phyloP scores from a whole-genome alignment of 92 coral and sea anemone species.

The Zoanthus gigantus region DNA sequence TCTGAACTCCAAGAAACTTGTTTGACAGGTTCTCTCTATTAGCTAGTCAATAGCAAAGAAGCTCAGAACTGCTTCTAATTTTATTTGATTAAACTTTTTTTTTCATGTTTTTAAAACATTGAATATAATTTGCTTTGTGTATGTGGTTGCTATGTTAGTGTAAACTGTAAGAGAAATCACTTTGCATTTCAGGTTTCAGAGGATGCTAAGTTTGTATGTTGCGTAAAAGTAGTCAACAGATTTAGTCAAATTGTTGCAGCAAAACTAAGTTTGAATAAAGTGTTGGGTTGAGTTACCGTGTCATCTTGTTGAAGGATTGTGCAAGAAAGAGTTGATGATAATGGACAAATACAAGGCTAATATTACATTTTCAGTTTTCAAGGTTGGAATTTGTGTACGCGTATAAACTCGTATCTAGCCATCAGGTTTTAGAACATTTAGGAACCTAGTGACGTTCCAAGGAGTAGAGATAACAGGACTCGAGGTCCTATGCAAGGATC shows the following conservation, averaged over 20 bases:
- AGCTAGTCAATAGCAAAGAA: not conserved
- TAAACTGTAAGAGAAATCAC: not conserved
- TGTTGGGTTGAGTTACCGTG: conserved; percentile 11
- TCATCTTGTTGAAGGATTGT: not conserved
- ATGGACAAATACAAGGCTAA: too few species aligned
- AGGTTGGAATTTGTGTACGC: too few species aligned
- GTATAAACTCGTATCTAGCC: too few species aligned
- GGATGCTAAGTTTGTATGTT: not conserved
- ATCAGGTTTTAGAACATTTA: too few species aligned
- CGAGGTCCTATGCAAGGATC: too few species aligned
- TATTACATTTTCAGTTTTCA: too few species aligned
- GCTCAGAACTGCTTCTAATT: too few species aligned
- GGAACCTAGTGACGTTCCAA: too few species aligned
- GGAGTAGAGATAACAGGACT: too few species aligned
- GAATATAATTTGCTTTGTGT: not conserved
- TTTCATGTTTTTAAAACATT: not conserved
- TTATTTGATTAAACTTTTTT: not conserved
- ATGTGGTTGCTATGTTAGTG: not conserved
- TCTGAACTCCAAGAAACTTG: not conserved
- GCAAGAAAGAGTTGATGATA: too few species aligned
- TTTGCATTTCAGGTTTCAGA: conserved; percentile 2
- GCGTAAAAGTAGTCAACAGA: not conserved
- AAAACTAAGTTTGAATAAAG: conserved; percentile 34
- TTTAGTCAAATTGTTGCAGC: conserved; percentile 27
- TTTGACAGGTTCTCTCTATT: not conserved